Evolutionary conservation across 1,140 invertebrate genomes (phyloP).

Genomic region (Cheumatopsyche charites): DNA sequence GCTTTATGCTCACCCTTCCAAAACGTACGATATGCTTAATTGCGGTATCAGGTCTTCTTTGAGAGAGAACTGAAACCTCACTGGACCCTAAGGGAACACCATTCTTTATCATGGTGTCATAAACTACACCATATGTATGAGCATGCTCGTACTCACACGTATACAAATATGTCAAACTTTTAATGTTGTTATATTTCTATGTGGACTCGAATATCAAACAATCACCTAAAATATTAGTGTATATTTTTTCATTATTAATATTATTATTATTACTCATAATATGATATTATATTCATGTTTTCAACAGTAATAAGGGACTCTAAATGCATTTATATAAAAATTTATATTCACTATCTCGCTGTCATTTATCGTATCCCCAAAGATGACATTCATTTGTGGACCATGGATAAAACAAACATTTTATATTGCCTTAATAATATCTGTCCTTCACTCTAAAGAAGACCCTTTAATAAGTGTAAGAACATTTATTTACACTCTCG

Average conservation of each 20-base stretch:
- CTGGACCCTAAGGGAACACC: conserved; percentile 16
- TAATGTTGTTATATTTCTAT: neutral
- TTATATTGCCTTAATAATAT: conserved; percentile 34
- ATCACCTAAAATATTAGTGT: neutral
- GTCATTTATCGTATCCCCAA: neutral
- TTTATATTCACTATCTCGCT: neutral
- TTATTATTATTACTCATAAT: too few species aligned
- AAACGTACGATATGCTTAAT: conserved; percentile 43
- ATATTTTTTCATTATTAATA: neutral
- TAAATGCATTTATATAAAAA: too few species aligned
- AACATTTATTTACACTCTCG: conserved; percentile 26
- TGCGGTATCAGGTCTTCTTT: conserved; percentile 36
- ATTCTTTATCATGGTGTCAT: conserved; percentile 35
- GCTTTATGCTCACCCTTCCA: conserved; percentile 38
- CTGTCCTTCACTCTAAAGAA: conserved; percentile 22
- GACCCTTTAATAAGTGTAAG: conserved; percentile 29
- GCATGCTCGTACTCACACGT: conserved; percentile 4
- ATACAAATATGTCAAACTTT: neutral
- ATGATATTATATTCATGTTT: neutral
- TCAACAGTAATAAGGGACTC: neutral
- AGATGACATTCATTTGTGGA: neutral
- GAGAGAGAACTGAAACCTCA: conserved; percentile 15
- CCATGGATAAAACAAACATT: conserved; percentile 39
- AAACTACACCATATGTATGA: conserved; percentile 20
- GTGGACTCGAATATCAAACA: neutral